Conservation (phyloP, 1,140 invertebrate genomes). For the Zaprionus nigranus region DNA sequence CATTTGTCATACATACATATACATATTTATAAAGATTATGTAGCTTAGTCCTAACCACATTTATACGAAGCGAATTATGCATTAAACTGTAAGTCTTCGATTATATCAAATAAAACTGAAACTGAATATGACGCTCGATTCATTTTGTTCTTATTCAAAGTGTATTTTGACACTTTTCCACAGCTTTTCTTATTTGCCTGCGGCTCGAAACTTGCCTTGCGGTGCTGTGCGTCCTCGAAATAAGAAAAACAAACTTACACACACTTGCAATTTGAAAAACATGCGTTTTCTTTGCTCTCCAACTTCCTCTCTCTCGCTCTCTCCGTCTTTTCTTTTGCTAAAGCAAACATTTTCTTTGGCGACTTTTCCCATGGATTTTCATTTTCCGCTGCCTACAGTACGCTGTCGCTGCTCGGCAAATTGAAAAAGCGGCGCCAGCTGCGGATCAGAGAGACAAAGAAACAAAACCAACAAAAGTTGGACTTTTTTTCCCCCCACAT, state of each 20-base stretch:
- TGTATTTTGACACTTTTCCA: slow-evolving; percentile 6
- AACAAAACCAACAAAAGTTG: slow-evolving; percentile 12
- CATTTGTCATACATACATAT: slow-evolving; percentile 34
- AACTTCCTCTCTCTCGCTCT: background rate
- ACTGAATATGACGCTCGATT: slow-evolving; percentile 30
- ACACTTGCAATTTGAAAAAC: slow-evolving; percentile 23
- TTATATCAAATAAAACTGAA: slow-evolving; percentile 56
- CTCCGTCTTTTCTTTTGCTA: slow-evolving; percentile 12
- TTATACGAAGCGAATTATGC: slow-evolving; percentile 57
- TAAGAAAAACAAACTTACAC: slow-evolving; percentile 30
- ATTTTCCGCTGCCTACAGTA: slow-evolving; percentile 30
- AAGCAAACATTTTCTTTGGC: slow-evolving; percentile 44
- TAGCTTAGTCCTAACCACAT: slow-evolving; percentile 71
- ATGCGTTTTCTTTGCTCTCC: background rate
- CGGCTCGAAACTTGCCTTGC: slow-evolving; percentile 5
- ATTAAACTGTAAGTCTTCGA: slow-evolving; percentile 54
- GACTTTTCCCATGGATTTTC: slow-evolving; percentile 52
- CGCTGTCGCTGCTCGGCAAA: slow-evolving; percentile 12
- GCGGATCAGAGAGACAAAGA: slow-evolving; percentile 20
- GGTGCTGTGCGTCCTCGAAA: slow-evolving; percentile 6
- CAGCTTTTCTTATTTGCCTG: slow-evolving; percentile 2
- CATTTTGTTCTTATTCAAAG: too few species aligned
- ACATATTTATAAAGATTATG: slow-evolving; percentile 68
- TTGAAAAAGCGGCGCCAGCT: slow-evolving; percentile 37
- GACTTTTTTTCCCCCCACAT: slow-evolving; percentile 10